Percentiles rank a stretch among this genome's conserved stretches.
These are phyloP conservation scores for Budorcas taxicolor DNA, from an alignment of 2,113 vertebrate genomes.

Conservation along the genomic window DNA sequence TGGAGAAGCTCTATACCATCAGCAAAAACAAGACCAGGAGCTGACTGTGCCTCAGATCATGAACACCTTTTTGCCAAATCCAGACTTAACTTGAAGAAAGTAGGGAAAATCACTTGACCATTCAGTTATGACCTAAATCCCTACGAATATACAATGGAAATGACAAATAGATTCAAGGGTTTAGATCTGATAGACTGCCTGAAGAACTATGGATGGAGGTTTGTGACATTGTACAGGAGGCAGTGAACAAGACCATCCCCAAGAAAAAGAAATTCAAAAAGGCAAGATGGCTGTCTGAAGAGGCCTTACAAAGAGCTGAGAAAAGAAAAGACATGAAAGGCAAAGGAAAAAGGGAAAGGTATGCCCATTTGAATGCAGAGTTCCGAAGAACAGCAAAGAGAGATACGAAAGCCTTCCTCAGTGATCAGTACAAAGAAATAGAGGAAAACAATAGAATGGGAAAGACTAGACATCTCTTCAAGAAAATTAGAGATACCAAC, in stretches of 20 bases:
- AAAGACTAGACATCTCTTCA: background rate
- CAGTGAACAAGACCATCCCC: background rate
- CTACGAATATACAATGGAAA: background rate
- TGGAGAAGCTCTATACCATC: background rate
- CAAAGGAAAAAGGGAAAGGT: background rate
- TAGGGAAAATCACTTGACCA: background rate
- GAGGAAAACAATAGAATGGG: background rate
- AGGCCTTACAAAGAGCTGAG: background rate
- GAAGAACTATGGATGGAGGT: background rate
- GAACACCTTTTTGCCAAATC: background rate
- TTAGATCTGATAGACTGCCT: background rate
- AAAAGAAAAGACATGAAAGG: background rate
- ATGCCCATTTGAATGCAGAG: background rate
- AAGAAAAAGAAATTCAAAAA: background rate
- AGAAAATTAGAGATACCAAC: background rate
- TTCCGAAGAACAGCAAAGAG: background rate
- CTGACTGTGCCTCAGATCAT: background rate
- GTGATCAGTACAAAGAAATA: background rate
- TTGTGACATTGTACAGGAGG: background rate
- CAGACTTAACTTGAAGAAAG: background rate
- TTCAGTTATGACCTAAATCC: background rate
- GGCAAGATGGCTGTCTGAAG: background rate
- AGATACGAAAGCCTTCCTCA: background rate
- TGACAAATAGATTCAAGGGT: background rate
- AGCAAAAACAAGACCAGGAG: background rate